These are phyloP conservation scores for Tubiluchus corallicola DNA, from an alignment of 2,888 invertebrate genomes.

Conservation along the genomic window DNA sequence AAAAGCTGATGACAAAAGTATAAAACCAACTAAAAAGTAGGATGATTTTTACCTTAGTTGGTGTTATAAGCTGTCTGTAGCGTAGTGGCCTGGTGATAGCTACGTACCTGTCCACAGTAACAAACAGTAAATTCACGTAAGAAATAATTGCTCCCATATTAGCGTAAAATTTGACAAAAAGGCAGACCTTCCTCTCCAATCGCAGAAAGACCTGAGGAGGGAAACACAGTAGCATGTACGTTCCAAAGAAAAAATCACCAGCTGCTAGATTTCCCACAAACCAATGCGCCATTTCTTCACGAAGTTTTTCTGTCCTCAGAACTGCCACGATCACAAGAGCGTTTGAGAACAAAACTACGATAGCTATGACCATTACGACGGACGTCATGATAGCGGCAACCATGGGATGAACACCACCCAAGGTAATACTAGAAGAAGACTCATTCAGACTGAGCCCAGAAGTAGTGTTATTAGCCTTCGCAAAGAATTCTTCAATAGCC, in stretches of 20 bases:
- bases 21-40: not conserved
- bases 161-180: not conserved
- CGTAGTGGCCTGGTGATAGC: not conserved
- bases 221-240: not conserved
- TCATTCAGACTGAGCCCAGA: too few species aligned
- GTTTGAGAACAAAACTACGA: not conserved
- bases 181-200: not conserved
- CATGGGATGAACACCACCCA: not conserved
- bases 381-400: not conserved
- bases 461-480: too few species aligned
- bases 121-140: conserved; percentile 1
- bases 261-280: not conserved
- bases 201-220: not conserved
- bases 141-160: not conserved
- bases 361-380: not conserved
- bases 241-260: not conserved
- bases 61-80: not conserved
- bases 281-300: not conserved
- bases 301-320: not conserved
- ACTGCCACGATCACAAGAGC: not conserved
- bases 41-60: not conserved
- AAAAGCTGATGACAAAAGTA: not conserved
- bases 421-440: too few species aligned
- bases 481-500: too few species aligned
- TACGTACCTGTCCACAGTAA: not conserved